A percentile compares a stretch with the other conserved stretches of the same genome.
Evolutionary conservation across 2,888 invertebrate genomes (phyloP).

Genomic region (Brachyopa scutellaris): DNA sequence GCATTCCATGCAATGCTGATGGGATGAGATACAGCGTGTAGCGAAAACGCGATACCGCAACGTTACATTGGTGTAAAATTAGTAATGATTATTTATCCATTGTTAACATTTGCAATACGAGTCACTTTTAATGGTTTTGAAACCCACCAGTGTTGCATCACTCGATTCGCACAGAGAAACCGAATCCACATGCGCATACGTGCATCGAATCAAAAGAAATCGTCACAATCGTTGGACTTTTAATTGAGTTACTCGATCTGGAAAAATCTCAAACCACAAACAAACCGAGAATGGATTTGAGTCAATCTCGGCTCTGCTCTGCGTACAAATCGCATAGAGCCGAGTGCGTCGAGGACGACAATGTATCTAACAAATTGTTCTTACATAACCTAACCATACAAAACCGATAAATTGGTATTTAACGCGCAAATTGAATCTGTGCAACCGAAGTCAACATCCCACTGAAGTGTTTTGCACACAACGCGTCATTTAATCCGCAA

Average conservation of each 20-base stretch:
- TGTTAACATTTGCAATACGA: slow-evolving; percentile 49
- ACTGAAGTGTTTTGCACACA: slow-evolving; percentile 58
- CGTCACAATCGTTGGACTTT: slow-evolving; percentile 16
- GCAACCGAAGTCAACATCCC: slow-evolving; percentile 44
- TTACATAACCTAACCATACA: slow-evolving; percentile 60
- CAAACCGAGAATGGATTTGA: slow-evolving; percentile 47
- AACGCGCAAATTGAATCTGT: slow-evolving; percentile 48
- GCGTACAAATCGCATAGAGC: no score
- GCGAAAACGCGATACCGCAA: slow-evolving; percentile 28
- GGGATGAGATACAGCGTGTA: background rate
- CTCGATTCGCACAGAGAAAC: background rate
- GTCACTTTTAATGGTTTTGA: slow-evolving; percentile 41
- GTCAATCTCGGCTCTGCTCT: slow-evolving; percentile 8
- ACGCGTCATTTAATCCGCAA: slow-evolving; percentile 61
- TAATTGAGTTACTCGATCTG: slow-evolving; percentile 66
- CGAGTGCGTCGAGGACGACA: slow-evolving; percentile 38
- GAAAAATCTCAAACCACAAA: slow-evolving; percentile 52
- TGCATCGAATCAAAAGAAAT: slow-evolving; percentile 2
- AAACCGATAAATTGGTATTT: slow-evolving; percentile 59
- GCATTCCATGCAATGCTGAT: background rate
- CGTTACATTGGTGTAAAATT: slow-evolving; percentile 42
- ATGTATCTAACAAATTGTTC: slow-evolving; percentile 58
- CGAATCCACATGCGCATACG: slow-evolving; percentile 9
- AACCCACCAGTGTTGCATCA: slow-evolving; percentile 42
- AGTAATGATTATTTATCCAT: slow-evolving; percentile 38